Evolutionary conservation across 2,797 vertebrate species (phyloP), one percentile per base, ranked within the genome.

Genomic region (Urocyon cinereoargenteus): DNA sequence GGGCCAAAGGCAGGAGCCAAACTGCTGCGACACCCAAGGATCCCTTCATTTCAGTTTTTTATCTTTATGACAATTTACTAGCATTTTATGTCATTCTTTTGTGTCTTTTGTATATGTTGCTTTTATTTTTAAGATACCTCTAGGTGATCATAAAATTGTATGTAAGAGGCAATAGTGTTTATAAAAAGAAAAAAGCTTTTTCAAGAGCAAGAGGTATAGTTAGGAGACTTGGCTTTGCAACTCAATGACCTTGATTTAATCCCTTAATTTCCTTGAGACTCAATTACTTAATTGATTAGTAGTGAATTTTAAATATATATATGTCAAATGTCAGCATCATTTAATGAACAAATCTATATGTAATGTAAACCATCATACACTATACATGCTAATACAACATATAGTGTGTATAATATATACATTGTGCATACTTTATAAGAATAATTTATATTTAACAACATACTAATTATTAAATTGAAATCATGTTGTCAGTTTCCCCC

Each of bases 1-100:
- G n/a, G n/a, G n/a, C n/a, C n/a, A n/a, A n/a, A n/a, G n/a, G n/a
- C n/a, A n/a, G n/a, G n/a, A n/a, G n/a, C n/a, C n/a, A n/a, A n/a
- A n/a, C n/a, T n/a, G n/a, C n/a, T n/a, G n/a, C n/a, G n/a, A n/a
- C n/a, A n/a, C n/a, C n/a, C n/a, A n/a, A n/a, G n/a, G n/a, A n/a
- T n/a, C n/a, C n/a, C n/a, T 83, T 86, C 59, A 94, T 86, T 84
- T 49, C 24, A 90, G 24, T 59, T 91, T 96, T 92, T 96, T 86
- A n/a, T 95, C 59, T 90, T 97, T 77, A 85, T 90, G 70, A 87
- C 64, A 95, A 73, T 90, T 96, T 95, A 87, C 40, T 77, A 87
- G 66, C 70, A 91, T 84, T 92, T 97, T 85, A 90, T 51, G 24
- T 59, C 51, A 92, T 96, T 24, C 10, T 62, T 96, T 89, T 86